These are phyloP conservation scores for Meleagris gallopavo DNA, from an alignment of 2,113 vertebrate genomes.

Conservation along the genomic window DNA sequence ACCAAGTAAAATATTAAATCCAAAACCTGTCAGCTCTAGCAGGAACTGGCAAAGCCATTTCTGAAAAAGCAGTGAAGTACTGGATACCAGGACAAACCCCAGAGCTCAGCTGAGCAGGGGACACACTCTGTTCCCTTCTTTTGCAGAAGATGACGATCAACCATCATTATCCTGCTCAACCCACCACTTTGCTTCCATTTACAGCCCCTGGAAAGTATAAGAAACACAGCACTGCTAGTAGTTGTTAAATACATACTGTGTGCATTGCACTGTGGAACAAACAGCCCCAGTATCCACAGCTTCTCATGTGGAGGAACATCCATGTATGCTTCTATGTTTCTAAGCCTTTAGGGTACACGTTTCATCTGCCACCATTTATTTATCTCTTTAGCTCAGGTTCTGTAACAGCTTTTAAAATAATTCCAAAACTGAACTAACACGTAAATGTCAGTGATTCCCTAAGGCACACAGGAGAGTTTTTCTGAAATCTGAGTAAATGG, in stretches of 20 bases:
- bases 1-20: not conserved
- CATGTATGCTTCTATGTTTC: accelerated
- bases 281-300: not conserved
- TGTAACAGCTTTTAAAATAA: not conserved
- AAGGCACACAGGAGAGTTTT: not conserved
- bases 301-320: not conserved
- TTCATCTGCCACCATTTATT: not conserved
- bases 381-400: not conserved
- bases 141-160: not conserved
- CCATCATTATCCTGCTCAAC: not conserved
- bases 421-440: not conserved
- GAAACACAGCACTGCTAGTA: not conserved
- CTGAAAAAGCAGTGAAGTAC: not conserved
- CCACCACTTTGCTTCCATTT: not conserved
- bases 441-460: not conserved
- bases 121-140: not conserved
- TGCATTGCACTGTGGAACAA: not conserved
- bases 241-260: not conserved
- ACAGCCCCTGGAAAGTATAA: not conserved
- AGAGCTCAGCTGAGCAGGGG: not conserved
- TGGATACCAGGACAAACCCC: not conserved
- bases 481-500: not conserved
- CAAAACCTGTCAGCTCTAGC: not conserved
- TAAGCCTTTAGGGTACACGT: not conserved
- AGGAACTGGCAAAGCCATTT: not conserved